These are phyloP conservation scores for Agrypnus murinus DNA, from an alignment of 2,888 invertebrate genomes.

Conservation along the genomic window DNA sequence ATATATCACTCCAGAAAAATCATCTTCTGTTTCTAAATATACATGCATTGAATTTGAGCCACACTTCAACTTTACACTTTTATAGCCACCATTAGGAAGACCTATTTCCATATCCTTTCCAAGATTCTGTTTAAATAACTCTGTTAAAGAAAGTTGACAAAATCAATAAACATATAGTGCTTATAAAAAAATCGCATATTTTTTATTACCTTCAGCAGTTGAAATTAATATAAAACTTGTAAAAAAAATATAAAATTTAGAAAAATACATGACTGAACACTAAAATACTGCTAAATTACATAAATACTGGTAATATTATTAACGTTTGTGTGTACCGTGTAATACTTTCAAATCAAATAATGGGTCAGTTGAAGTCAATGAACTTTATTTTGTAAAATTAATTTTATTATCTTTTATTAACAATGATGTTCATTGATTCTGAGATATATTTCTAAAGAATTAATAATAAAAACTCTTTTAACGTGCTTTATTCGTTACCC, in stretches of 20 bases:
- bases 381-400: neutral
- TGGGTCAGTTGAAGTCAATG: constrained; percentile 36
- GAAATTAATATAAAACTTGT: neutral
- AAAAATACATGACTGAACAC: neutral
- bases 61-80: constrained; percentile 75
- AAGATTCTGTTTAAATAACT: constrained; percentile 74
- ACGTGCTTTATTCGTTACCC: too few relatives aligned
- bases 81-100: constrained; percentile 74
- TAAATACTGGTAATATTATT: too few relatives aligned
- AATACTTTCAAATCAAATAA: constrained; percentile 11
- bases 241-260: neutral
- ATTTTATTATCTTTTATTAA: too few relatives aligned
- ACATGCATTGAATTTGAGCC: constrained; percentile 75
- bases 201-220: neutral
- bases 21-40: constrained; percentile 72
- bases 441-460: too few relatives aligned
- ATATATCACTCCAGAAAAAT: constrained; percentile 78
- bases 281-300: neutral
- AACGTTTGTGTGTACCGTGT: too few relatives aligned
- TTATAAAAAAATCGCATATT: neutral
- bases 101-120: constrained; percentile 75
- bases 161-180: too few relatives aligned
- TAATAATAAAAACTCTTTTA: too few relatives aligned
- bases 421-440: too few relatives aligned
- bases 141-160: constrained; percentile 55